Base-by-base conservation (phyloP, 2,797 vertebrate genomes). In the Protosalanx chinensis region DNA sequence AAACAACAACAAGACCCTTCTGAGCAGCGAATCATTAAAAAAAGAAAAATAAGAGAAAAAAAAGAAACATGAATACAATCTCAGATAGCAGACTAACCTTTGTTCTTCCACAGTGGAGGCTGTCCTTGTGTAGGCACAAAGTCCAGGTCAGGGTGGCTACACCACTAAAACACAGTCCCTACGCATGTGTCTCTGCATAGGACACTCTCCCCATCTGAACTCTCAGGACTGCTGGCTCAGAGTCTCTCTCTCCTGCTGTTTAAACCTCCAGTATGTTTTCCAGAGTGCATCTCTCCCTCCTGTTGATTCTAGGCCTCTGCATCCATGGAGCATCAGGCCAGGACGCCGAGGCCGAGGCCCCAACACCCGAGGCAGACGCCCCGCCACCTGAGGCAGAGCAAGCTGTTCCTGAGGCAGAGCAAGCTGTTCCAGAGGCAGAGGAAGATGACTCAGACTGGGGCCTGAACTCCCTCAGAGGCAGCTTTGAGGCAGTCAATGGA, bases 401-500 rank as follows among this genome's bases (percentile, higher is more conserved):
- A 27, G 23, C 23, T 27, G 23, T 64, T 2, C 16, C 61, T 15
- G 76, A 78, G 2, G 15, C 74, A n/a, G 64, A 16, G 68, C 72
- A 8, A 41, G 37, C 37, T 12, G 37, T 20, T 0, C 0, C 81
- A 0, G 74, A 88, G 1, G 88, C 76, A 4, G 91, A 88, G 0
- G 80, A 86, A 0, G 89, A 87, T 32, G 80, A 87, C 0, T 77
- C 75, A 0, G 91, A 96, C 1, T 98, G 96, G 96, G 96, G 93
- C 20, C 67, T 98, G 5, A 88, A 91, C 65, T 86, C 92, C 7
- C 73, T 98, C 77, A 89, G 96, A 7, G 93, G 89, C 1, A 23
- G 96, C 85, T 96, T 98, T 0, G 95, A 98, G 80, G 81, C 93
- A 0, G 93, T 96, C 16, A 90, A 93, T 60, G 70, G 91, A 74